Conservation (phyloP, 2,113 vertebrate species). For the Dromas ardeola region DNA sequence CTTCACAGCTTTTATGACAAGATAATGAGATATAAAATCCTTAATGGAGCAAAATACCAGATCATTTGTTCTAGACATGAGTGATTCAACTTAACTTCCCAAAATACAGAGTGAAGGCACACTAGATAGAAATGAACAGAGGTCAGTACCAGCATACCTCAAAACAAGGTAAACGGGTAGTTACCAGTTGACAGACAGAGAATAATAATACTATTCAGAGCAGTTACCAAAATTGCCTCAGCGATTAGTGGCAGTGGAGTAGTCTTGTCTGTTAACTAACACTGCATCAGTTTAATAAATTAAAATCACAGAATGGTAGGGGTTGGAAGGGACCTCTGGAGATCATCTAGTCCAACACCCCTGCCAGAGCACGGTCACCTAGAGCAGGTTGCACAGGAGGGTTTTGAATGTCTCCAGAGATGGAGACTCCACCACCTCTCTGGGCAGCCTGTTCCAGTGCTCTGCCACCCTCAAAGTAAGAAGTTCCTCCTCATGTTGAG, state of each 20-base stretch:
- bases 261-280: neutral
- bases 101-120: neutral
- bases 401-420: too few relatives aligned
- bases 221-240: neutral
- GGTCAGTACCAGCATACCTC: neutral
- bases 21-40: neutral
- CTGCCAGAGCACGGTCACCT: too few relatives aligned
- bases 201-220: neutral
- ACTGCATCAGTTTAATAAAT: neutral
- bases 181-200: neutral
- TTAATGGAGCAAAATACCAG: neutral
- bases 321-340: too few relatives aligned
- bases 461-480: too few relatives aligned
- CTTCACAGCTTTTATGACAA: neutral
- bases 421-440: too few relatives aligned
- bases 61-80: neutral
- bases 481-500: too few relatives aligned
- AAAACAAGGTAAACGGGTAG: neutral
- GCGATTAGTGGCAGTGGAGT: neutral
- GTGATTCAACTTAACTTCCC: neutral
- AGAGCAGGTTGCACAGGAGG: too few relatives aligned
- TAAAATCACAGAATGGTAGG: neutral
- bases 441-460: too few relatives aligned
- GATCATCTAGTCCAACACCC: too few relatives aligned
- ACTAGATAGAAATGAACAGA: neutral